Percentiles rank a stretch among this genome's conserved stretches.
phyloP scores from a whole-genome alignment of 2,888 invertebrate genomes.

The Leucophenga maculata region DNA sequence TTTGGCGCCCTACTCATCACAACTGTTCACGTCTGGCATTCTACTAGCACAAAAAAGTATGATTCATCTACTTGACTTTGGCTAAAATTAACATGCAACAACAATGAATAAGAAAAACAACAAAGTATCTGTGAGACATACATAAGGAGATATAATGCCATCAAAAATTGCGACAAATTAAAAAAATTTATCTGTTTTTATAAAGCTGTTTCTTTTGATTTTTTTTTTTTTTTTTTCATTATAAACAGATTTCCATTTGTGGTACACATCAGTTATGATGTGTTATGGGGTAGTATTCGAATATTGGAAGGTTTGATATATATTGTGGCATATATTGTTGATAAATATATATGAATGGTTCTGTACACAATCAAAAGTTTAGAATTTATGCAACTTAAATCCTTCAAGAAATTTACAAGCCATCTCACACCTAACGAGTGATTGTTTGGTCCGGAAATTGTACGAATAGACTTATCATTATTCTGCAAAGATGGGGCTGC shows the following conservation, averaged over 20 bases:
- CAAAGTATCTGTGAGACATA: not conserved
- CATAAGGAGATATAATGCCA: constrained; percentile 38
- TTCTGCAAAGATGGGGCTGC: too few species aligned
- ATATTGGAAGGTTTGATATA: not conserved
- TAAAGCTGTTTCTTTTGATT: not conserved
- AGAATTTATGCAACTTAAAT: too few species aligned
- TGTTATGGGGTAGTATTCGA: not conserved
- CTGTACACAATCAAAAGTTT: too few species aligned
- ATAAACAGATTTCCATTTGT: not conserved
- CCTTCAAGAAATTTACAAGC: too few species aligned
- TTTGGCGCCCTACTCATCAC: constrained; percentile 11
- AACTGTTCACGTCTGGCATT: not conserved
- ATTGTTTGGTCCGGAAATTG: too few species aligned
- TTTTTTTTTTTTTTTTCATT: not conserved
- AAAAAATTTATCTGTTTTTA: constrained; percentile 35
- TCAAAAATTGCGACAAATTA: constrained; percentile 48
- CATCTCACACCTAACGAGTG: too few species aligned
- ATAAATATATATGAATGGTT: too few species aligned
- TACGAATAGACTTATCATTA: too few species aligned
- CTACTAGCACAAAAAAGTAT: constrained; percentile 32
- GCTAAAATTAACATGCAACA: constrained; percentile 55
- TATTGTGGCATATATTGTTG: too few species aligned
- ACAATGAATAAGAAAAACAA: constrained; percentile 26
- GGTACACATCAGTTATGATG: too few species aligned
- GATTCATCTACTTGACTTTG: constrained; percentile 59